These are phyloP conservation scores for Intellagama lesueurii DNA, from an alignment of 2,797 vertebrate genomes.

Conservation along the genomic window DNA sequence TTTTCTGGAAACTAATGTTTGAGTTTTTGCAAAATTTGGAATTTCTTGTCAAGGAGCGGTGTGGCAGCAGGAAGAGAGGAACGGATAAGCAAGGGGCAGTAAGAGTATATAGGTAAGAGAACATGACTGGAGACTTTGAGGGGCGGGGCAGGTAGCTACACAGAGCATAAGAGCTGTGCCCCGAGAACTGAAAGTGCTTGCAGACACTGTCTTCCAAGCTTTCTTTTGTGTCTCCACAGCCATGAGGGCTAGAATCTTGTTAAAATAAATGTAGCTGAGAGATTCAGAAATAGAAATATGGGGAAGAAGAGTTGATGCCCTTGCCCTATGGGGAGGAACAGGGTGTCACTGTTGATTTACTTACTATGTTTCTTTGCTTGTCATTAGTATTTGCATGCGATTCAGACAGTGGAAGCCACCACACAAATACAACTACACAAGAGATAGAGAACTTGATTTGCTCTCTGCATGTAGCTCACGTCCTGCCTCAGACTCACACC, in stretches of 20 bases:
- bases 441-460: neutral
- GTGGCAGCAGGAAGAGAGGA: slow-evolving; percentile 49
- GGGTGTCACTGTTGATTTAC: neutral
- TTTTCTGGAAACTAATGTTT: slow-evolving; percentile 39
- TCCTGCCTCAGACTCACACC: neutral
- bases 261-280: neutral
- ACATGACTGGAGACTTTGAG: slow-evolving; percentile 25
- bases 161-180: slow-evolving; percentile 7
- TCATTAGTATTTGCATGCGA: neutral
- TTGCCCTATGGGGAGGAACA: neutral
- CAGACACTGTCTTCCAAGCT: slow-evolving; percentile 1
- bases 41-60: slow-evolving; percentile 52
- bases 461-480: neutral
- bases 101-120: slow-evolving; percentile 48
- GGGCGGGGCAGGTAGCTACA: slow-evolving; percentile 27
- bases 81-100: slow-evolving; percentile 46
- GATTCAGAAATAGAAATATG: neutral
- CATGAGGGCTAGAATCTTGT: neutral
- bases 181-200: neutral
- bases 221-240: slow-evolving; percentile 4
- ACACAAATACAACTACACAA: neutral
- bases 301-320: neutral
- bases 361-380: neutral
- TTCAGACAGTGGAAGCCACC: neutral
- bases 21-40: slow-evolving; percentile 51